Evolutionary conservation across 1,140 invertebrate genomes (phyloP), one percentile per base, ranked within the genome.

Genomic region (Helicoverpa armigera): DNA sequence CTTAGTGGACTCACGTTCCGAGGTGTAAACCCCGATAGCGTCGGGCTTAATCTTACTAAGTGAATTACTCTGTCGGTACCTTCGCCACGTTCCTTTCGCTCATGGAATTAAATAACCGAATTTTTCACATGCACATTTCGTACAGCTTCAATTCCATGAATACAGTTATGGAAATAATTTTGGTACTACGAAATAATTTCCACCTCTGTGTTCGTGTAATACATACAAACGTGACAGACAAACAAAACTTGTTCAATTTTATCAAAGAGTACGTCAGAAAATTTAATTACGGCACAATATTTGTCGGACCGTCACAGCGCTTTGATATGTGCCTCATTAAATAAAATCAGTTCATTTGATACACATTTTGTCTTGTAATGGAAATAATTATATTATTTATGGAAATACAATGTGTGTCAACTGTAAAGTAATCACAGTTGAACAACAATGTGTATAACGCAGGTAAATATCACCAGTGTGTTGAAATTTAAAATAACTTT

Each of bases 21-120:
- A 87, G 87, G 88, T 90, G 87, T 90, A 88, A 89, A 89, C 76
- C 85, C 65, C 78, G 75, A 67, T 56, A 67, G 79, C 70, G 70
- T 75, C 82, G 76, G 83, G 74, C 82, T 87, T 87, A 89, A 90
- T 90, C 88, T 86, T 85, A 82, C 86, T 89, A 87, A 89, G 88
- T 89, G 88, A 87, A 89, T 88, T 88, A 85, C 86, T 50, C 74
- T 65, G 70, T 53, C 29, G 51, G 23, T 48, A 50, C 31, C 70
- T 58, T 31, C 35, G n/a, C 80, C 67, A 51, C 61, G 74, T 48
- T 58, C 53, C 48, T 73, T 58, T 11, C 53, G 14, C 53, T 73
- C 13, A 56, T 73, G 70, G 70, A 73, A 58, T 73, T n/a, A 58
- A 56, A 58, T 73, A 73, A 58, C 70, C 53, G 70, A 58, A 73